phyloP scores from a whole-genome alignment of 2,113 vertebrate species.

The Hystrix brachyura region DNA sequence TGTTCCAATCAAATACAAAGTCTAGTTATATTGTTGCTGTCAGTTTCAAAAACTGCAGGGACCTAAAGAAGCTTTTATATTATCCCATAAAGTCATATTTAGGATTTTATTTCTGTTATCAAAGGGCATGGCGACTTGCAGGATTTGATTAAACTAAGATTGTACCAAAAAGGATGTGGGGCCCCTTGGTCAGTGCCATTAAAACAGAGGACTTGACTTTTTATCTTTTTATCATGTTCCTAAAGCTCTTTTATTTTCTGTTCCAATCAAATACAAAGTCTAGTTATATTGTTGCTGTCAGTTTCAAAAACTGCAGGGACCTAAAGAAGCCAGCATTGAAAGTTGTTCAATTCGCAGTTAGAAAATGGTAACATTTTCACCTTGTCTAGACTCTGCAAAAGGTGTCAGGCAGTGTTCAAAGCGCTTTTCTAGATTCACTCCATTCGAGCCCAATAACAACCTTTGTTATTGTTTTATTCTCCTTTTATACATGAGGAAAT shows the following conservation, averaged over 20 bases:
- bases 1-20: conserved; percentile 60
- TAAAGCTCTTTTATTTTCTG: not conserved
- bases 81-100: conserved; percentile 66
- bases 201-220: not conserved
- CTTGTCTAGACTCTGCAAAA: not conserved
- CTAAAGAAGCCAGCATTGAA: conserved; percentile 71
- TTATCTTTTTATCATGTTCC: conserved; percentile 40
- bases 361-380: not conserved
- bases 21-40: conserved; percentile 74
- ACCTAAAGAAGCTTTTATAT: conserved; percentile 72
- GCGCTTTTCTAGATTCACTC: not conserved
- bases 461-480: not conserved
- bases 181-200: rapidly evolving
- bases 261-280: conserved; percentile 68
- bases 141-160: conserved; percentile 39
- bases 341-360: not conserved
- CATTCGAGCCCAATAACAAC: not conserved
- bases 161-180: not conserved
- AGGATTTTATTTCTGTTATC: conserved; percentile 54
- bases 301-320: conserved; percentile 80
- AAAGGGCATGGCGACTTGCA: conserved; percentile 20
- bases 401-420: not conserved
- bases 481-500: not conserved
- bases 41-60: conserved; percentile 80
- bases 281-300: conserved; percentile 72